Evolutionary conservation across 2,888 invertebrate species (phyloP).

Genomic region (Parapristionchus giblindavisi): DNA sequence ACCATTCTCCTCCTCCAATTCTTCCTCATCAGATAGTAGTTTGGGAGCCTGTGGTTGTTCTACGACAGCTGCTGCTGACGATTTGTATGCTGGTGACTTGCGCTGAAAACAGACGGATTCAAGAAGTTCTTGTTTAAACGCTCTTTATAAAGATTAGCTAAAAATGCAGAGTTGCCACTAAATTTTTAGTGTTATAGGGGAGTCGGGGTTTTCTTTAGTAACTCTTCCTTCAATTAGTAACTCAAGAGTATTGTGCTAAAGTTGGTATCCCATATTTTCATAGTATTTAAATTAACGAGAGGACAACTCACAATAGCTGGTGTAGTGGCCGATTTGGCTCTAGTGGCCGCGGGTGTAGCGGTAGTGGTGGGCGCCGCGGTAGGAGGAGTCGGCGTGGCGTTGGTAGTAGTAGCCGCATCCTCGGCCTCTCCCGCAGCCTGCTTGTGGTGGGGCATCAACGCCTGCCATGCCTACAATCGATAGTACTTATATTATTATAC

Average conservation of each 20-base stretch:
- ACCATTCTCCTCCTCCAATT: conserved; percentile 22
- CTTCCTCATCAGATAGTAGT: conserved; percentile 14
- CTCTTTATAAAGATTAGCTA: too few species aligned
- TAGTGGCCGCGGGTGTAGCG: neutral
- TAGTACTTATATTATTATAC: neutral
- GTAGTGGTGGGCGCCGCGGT: neutral
- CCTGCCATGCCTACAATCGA: neutral
- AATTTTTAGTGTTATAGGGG: too few species aligned
- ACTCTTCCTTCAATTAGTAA: too few species aligned
- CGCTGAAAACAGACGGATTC: too few species aligned
- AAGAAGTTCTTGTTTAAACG: too few species aligned
- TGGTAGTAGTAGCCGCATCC: neutral
- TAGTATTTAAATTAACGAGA: too few species aligned
- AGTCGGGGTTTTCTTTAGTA: too few species aligned
- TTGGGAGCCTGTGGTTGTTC: neutral
- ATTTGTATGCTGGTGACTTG: neutral
- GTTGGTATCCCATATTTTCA: too few species aligned
- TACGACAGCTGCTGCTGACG: neutral
- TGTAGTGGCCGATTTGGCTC: neutral
- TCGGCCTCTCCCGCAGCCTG: neutral
- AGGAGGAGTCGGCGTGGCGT: neutral
- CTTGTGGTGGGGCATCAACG: conserved; percentile 34
- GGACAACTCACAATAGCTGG: too few species aligned
- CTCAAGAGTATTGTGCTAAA: too few species aligned
- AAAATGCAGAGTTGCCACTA: too few species aligned